Evolutionary conservation across 2,797 vertebrate genomes (phyloP).

Genomic region (Esox lucius): DNA sequence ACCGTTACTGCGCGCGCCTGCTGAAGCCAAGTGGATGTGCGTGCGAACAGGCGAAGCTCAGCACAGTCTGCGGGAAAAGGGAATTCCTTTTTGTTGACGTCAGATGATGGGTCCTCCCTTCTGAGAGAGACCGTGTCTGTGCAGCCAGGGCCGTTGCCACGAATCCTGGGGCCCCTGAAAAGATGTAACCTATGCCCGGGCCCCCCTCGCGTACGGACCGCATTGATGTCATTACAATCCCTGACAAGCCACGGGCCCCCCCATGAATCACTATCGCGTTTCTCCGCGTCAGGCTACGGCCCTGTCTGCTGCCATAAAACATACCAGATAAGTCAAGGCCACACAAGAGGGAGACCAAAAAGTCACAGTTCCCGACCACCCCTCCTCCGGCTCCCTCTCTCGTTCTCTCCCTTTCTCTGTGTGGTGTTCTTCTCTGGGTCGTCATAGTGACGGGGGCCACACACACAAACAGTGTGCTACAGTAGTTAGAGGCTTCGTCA

Average conservation of each 20-base stretch:
- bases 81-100: constrained; percentile 34
- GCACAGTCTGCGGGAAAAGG: constrained; percentile 15
- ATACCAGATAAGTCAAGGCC: not conserved
- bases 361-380: not conserved
- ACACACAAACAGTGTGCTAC: constrained; percentile 16
- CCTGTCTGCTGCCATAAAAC: not conserved
- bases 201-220: too few relatives aligned
- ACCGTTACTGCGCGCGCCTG: not conserved
- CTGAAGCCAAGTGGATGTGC: constrained; percentile 2
- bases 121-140: not conserved
- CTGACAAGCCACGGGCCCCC: too few relatives aligned
- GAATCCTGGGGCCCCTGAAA: too few relatives aligned
- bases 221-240: too few relatives aligned
- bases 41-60: constrained; percentile 3
- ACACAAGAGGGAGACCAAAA: not conserved
- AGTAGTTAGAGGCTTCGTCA: constrained; percentile 13
- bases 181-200: too few relatives aligned
- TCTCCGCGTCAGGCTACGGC: too few relatives aligned
- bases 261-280: too few relatives aligned
- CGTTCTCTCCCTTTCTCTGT: constrained; percentile 10
- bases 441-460: not conserved
- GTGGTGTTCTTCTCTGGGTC: not conserved
- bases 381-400: not conserved
- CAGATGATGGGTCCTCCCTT: constrained; percentile 23
- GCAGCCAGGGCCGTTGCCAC: not conserved